Evolutionary conservation across 2,797 vertebrate species (phyloP).

Genomic region (Salarias fasciatus): DNA sequence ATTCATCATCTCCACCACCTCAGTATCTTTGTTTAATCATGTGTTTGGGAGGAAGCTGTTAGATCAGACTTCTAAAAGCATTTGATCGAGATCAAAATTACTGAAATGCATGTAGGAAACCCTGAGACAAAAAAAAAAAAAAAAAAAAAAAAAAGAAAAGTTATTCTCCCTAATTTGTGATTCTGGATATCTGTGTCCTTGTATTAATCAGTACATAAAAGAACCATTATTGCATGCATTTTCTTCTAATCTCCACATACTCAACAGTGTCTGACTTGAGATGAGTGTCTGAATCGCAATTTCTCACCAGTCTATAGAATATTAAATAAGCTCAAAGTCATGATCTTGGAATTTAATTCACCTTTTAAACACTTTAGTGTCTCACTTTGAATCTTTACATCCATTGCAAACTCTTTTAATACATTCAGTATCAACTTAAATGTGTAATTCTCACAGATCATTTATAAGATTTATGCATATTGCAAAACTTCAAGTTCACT

Average conservation of each 20-base stretch:
- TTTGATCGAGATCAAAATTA: not conserved
- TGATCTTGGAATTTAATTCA: no score
- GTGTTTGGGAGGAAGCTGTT: not conserved
- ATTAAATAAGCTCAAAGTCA: not conserved
- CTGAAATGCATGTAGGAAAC: slow-evolving; percentile 5
- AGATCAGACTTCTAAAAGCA: not conserved
- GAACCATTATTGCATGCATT: not conserved
- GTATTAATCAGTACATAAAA: slow-evolving; percentile 3
- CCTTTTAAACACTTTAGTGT: not conserved
- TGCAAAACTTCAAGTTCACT: no score
- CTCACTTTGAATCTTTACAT: not conserved
- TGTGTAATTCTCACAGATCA: no score
- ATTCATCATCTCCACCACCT: no score
- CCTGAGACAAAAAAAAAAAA: not conserved
- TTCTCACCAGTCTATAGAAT: not conserved
- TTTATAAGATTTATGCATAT: not conserved
- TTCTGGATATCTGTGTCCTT: not conserved
- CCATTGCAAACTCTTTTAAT: no score
- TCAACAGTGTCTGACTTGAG: not conserved
- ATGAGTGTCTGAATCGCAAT: not conserved
- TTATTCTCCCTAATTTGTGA: not conserved
- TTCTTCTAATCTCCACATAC: not conserved
- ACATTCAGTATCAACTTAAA: not conserved
- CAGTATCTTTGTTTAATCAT: not conserved
- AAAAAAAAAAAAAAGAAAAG: slow-evolving; percentile 1